phyloP scores from a whole-genome alignment of 2,797 vertebrate species.

The Urosaurus nigricauda region DNA sequence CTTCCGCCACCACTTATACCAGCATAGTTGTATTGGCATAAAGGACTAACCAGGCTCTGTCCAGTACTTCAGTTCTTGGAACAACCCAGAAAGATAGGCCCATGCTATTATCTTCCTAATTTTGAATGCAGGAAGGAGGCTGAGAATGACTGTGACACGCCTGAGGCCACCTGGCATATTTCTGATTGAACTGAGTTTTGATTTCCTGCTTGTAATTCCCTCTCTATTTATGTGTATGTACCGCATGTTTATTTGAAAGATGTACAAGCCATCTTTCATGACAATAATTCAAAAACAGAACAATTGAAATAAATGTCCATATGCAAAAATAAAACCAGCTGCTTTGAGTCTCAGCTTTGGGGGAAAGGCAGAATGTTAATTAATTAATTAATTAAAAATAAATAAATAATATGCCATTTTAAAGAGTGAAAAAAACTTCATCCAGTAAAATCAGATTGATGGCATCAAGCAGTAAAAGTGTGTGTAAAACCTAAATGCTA shows the following conservation, averaged over 20 bases:
- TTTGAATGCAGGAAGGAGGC: not conserved
- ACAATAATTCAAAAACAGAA: constrained; percentile 9
- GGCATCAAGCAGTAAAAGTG: not conserved
- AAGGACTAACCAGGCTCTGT: no score
- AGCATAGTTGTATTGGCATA: no score
- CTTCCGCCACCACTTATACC: no score
- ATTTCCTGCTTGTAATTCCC: not conserved
- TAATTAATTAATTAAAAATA: no score
- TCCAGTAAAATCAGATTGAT: not conserved
- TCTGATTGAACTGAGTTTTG: not conserved
- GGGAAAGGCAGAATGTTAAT: no score
- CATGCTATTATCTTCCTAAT: not conserved
- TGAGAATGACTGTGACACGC: not conserved
- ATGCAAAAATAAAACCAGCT: not conserved
- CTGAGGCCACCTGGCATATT: not conserved
- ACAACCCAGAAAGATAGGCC: not conserved
- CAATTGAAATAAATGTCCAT: not conserved
- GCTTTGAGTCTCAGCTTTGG: no score
- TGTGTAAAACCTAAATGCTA: not conserved
- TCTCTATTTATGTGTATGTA: not conserved
- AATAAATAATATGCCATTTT: no score
- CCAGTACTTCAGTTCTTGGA: not conserved
- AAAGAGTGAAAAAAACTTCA: not conserved
- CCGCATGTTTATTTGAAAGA: not conserved
- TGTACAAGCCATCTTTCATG: not conserved